Evolutionary conservation across 1,140 invertebrate genomes (phyloP), one percentile per base, ranked within the genome.

Genomic region (Listronotus oregonensis): DNA sequence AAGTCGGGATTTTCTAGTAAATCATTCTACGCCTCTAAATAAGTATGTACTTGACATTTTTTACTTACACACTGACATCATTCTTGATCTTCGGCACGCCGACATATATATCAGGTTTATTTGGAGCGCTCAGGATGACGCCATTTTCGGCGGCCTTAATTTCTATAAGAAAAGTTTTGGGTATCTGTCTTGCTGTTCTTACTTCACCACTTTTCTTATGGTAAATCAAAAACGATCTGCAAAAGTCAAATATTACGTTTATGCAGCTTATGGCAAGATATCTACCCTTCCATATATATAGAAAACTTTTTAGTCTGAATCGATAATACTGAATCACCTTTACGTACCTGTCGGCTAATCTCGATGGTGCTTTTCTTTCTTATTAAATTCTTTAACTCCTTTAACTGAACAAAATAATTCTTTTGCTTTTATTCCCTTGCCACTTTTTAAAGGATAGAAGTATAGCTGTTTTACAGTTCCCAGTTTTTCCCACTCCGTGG

Each of bases 381-480:
- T 56, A 12, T 68, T 61, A 3, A 55, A 56, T 47, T 67, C 47
- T 46, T 42, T 68, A 0, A 76, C 39, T 27, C 75, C 76, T 40
- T 66, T 63, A n/a, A 71, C 54, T 0, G 68, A 72, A 44, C 71
- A 70, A 42, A 72, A 68, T 1, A 72, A 73, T 32, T 39, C 63
- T 46, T 71, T 18, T 15, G 75, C 21, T 44, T 73, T 68, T 4
- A 71, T 60, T 15, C 71, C 46, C 12, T 66, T 56, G 6, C 73
- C 76, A 52, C 76, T 77, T 55, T 79, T 79, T 39, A 79, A 54
- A 0, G 77, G 77, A 68, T 76, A 78, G 5, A 78, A 32, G 27
- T 61, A 67, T n/a, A 79, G 32, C 8, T 72, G 54, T n/a, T 58
- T 66, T 1, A 79, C 47, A 32, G 43, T 69, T 9, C 73, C 77